A percentile compares a stretch with the other conserved stretches of the same genome.
Evolutionary conservation across 2,113 vertebrate species (phyloP).

Genomic region (Chloropsis hardwickii): DNA sequence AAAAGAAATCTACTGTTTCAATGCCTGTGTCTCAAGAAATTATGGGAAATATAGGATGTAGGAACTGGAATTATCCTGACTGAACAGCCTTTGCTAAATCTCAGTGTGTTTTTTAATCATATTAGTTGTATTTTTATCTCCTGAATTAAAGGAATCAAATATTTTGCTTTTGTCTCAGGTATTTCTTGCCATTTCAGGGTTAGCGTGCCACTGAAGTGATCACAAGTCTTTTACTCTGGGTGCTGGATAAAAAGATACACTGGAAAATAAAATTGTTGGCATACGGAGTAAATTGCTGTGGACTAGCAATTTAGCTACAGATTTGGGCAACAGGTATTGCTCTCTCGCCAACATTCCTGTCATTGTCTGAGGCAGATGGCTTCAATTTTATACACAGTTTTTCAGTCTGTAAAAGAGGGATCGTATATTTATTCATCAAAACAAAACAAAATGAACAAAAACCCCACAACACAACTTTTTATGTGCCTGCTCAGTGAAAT

Average conservation of each 20-base stretch:
- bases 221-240: not conserved
- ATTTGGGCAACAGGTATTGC: slow-evolving; percentile 41
- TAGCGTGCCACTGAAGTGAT: not conserved
- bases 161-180: not conserved
- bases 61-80: not conserved
- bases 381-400: slow-evolving; percentile 1
- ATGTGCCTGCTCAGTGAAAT: not conserved
- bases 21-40: not conserved
- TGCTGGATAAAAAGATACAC: not conserved
- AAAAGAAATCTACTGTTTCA: not conserved
- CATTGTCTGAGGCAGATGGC: slow-evolving; percentile 19
- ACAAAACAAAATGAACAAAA: not conserved
- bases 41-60: not conserved
- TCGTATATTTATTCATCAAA: not conserved
- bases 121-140: not conserved
- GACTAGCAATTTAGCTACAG: not conserved
- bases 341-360: not conserved
- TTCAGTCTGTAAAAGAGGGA: not conserved
- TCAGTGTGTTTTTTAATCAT: not conserved
- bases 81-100: not conserved
- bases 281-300: not conserved
- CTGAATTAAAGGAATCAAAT: not conserved
- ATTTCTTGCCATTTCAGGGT: not conserved
- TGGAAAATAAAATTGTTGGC: not conserved
- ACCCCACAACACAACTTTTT: not conserved